Conservation (phyloP, 1,140 invertebrate genomes). For the Coptotermes formosanus region DNA sequence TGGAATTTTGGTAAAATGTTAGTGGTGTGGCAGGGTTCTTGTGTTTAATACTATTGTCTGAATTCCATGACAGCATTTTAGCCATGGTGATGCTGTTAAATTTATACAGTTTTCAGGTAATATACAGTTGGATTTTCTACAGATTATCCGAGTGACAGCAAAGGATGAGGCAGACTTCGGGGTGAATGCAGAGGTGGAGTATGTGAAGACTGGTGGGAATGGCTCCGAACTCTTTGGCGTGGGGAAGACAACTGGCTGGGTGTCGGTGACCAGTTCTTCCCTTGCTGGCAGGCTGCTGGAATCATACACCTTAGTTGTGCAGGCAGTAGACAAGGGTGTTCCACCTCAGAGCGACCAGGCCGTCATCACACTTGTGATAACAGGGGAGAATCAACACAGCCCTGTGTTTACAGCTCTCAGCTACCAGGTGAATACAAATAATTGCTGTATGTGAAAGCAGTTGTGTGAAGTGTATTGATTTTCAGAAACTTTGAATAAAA, state of each 20-base stretch:
- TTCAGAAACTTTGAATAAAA: too few relatives aligned
- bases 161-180: constrained; percentile 76
- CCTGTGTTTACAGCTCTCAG: constrained; percentile 81
- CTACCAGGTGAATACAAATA: constrained; percentile 60
- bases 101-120: too few relatives aligned
- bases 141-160: constrained; percentile 69
- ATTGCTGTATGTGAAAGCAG: too few relatives aligned
- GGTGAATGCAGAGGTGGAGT: constrained; percentile 84
- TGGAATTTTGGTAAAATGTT: too few relatives aligned
- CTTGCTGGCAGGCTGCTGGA: constrained; percentile 53
- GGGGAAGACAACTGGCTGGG: constrained; percentile 73
- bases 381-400: constrained; percentile 76
- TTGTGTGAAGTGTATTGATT: too few relatives aligned
- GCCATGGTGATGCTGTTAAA: too few relatives aligned
- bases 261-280: constrained; percentile 65
- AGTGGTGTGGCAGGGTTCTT: too few relatives aligned
- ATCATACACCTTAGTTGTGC: constrained; percentile 64
- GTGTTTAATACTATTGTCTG: too few relatives aligned
- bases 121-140: not conserved
- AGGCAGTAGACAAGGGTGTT: constrained; percentile 80
- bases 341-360: constrained; percentile 78
- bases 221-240: constrained; percentile 75
- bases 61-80: too few relatives aligned
- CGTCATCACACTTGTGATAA: constrained; percentile 71
- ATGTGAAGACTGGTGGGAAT: constrained; percentile 74